These are phyloP conservation scores for Auanema freiburgensis DNA, from an alignment of 2,888 invertebrate genomes.

Conservation along the genomic window DNA sequence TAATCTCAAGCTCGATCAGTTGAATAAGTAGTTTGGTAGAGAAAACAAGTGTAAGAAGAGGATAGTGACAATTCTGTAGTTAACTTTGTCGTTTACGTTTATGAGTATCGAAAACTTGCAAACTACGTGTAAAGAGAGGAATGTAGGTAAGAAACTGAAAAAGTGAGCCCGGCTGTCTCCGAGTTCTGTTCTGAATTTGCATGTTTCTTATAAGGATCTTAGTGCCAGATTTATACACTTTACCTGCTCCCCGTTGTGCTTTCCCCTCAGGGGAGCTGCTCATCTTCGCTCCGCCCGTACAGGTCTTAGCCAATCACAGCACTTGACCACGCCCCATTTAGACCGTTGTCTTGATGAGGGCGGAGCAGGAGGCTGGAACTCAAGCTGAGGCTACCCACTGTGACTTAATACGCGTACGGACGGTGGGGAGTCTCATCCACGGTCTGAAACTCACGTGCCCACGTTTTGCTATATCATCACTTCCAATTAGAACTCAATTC, in stretches of 20 bases:
- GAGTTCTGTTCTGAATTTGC: not conserved
- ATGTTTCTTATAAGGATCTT: too few relatives aligned
- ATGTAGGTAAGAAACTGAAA: not conserved
- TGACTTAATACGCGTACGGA: constrained; percentile 7
- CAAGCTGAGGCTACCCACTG: constrained; percentile 23
- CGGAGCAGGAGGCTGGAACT: constrained; percentile 8
- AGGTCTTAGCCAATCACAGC: constrained; percentile 12
- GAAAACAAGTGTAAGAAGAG: too few relatives aligned
- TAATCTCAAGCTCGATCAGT: too few relatives aligned
- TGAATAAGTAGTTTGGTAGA: too few relatives aligned
- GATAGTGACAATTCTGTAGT: too few relatives aligned
- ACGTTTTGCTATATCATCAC: too few relatives aligned
- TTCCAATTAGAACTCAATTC: too few relatives aligned
- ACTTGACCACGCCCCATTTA: constrained; percentile 11
- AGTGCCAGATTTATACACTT: not conserved
- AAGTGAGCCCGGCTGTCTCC: constrained; percentile 5
- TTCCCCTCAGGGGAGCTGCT: constrained; percentile 9
- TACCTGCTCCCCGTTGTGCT: constrained; percentile 3
- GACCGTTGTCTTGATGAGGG: constrained; percentile 11
- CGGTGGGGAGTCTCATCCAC: constrained; percentile 5
- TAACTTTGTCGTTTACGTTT: too few relatives aligned
- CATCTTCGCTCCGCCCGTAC: not conserved
- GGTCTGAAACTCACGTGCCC: constrained; percentile 2
- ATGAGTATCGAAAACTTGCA: not conserved
- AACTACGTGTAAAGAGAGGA: not conserved